phyloP scores from a whole-genome alignment of 53 echinoderm and acorn worm species.

The Crossaster papposus region DNA sequence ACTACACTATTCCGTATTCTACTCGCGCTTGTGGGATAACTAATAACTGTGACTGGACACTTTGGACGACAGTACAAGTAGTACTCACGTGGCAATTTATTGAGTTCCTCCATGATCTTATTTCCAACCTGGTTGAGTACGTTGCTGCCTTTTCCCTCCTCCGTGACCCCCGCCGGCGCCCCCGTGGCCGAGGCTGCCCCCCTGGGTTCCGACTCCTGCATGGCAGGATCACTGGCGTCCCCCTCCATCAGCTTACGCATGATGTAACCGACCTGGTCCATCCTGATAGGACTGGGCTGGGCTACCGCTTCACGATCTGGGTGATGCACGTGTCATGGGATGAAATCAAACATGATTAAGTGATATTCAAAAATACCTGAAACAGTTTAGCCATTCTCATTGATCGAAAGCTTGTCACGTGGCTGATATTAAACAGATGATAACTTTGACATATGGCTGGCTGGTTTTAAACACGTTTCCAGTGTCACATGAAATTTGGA shows the following conservation, averaged over 20 bases:
- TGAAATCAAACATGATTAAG: background rate
- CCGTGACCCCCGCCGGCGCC: constrained; percentile 45
- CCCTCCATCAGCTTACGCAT: constrained; percentile 57
- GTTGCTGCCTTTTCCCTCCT: constrained; percentile 49
- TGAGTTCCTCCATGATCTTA: constrained; percentile 59
- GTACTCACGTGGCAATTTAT: constrained; percentile 80
- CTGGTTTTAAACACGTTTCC: no score
- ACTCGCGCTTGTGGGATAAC: no score
- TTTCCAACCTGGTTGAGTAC: constrained; percentile 45
- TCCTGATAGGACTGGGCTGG: background rate
- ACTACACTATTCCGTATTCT: no score
- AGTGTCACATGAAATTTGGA: no score
- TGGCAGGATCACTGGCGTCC: background rate
- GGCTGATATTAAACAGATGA: no score
- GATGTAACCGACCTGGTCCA: constrained; percentile 45
- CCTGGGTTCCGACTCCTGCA: constrained; percentile 27
- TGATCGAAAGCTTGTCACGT: no score
- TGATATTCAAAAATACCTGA: no score
- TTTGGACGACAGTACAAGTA: background rate
- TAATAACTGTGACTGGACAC: background rate
- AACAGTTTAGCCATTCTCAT: no score
- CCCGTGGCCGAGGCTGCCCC: constrained; percentile 31
- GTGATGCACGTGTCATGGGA: background rate
- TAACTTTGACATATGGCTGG: no score
- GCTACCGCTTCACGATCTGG: constrained; percentile 30